Conservation (phyloP, 2,113 vertebrate genomes). For the Emydura subglobosa region DNA sequence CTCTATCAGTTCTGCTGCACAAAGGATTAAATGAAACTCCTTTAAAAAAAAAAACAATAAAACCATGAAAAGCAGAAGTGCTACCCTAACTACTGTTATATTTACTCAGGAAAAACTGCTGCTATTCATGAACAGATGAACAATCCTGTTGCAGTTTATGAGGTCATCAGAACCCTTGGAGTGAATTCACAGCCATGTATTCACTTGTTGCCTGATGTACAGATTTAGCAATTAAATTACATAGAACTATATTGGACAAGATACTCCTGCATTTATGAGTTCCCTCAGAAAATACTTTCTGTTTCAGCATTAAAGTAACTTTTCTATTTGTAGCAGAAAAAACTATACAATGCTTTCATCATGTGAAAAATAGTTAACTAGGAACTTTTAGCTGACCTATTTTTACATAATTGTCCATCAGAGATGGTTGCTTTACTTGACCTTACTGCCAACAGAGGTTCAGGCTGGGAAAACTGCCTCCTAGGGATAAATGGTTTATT, state of each 20-base stretch:
- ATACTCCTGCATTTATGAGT: not conserved
- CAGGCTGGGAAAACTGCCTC: not conserved
- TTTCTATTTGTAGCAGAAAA: not conserved
- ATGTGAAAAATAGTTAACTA: not conserved
- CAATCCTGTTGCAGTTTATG: not conserved
- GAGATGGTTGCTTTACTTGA: not conserved
- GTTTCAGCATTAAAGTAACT: not conserved
- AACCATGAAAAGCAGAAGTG: not conserved
- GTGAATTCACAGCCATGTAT: not conserved
- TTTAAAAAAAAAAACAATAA: not conserved
- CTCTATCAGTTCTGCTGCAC: not conserved
- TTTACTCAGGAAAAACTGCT: not conserved
- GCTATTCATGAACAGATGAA: not conserved
- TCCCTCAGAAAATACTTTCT: not conserved
- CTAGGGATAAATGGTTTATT: not conserved
- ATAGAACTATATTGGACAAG: not conserved
- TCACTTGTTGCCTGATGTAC: not conserved
- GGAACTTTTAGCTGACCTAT: not conserved
- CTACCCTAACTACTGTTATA: not conserved
- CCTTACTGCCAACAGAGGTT: not conserved
- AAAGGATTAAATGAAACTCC: not conserved
- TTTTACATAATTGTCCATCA: not conserved
- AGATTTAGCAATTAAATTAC: not conserved
- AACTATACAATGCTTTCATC: not conserved
- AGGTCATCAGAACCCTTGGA: not conserved